Base-by-base conservation (phyloP, 2,888 invertebrate species). In the Coleophora flavipennella region DNA sequence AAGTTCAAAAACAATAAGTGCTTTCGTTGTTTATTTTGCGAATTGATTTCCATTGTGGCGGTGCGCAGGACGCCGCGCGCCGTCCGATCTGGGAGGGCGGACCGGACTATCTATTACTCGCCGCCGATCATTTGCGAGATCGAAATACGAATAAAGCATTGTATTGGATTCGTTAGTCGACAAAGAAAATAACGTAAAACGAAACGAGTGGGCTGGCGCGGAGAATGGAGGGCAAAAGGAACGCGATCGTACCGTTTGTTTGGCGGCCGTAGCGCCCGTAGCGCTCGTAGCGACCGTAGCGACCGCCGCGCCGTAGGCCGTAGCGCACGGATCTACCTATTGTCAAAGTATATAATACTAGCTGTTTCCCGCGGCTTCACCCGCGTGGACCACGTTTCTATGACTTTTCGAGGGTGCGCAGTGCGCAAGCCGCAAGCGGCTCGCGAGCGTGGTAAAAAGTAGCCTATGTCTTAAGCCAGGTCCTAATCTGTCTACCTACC, bases 191-290 rank as follows among this genome's bases (percentile, higher is more conserved):
- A 73, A 78, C 77, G 68, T 67, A 72, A 75, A 79, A n/a, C n/a
- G n/a, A n/a, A n/a, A 74, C 65, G 64, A 32, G 62, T 58, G 67
- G 61, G 67, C 68, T 61, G 70, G 64, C 65, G 62, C 55, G 57
- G 69, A 65, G 72, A 72, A 73, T 69, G 67, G n/a, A 75, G 77
- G 75, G 77, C 73, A 83, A 81, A 79, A 78, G 71, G 67, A 75
- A 75, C 56, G 64, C 66, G 61, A 70, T 64, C 65, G 63, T 64
- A 67, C 71, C 74, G 74, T 70, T 20, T 3, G 3, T 6, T 20
- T 20, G 20, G 3, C 20, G 20, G 20, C 20, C 20, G 20, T 20
- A 6, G 20, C 71, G 61, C 57, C 55, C 61, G 75, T 73, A n/a
- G 20, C 11, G 36, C 13, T 25, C 29, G 40, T 27, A 34, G 40